Conservation (phyloP, 2,113 vertebrate species). For the Isichthys henryi region DNA sequence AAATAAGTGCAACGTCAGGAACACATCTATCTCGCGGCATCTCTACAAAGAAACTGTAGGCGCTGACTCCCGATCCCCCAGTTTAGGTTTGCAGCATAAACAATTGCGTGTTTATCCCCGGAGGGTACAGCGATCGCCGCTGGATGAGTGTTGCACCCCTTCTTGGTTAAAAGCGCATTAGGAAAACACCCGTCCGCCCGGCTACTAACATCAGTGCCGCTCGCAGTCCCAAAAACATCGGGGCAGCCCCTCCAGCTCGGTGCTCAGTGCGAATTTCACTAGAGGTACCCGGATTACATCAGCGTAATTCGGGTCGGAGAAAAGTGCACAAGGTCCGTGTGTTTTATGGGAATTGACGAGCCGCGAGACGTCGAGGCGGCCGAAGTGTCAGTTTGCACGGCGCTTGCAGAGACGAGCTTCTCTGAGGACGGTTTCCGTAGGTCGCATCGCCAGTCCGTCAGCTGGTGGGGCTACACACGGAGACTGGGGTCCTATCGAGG, state of each 20-base stretch:
- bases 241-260: background rate
- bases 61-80: background rate
- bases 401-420: constrained; percentile 11
- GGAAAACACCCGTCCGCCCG: background rate
- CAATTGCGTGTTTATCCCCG: background rate
- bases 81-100: background rate
- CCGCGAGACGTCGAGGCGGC: background rate
- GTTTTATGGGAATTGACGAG: background rate
- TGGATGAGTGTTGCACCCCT: background rate
- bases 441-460: constrained; percentile 27
- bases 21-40: background rate
- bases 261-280: background rate
- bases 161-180: constrained; percentile 16
- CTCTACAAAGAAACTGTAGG: background rate
- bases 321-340: constrained; percentile 15
- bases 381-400: constrained; percentile 22
- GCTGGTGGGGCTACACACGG: constrained; percentile 23
- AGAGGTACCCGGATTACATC: constrained; percentile 1
- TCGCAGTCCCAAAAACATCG: background rate
- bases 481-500: constrained; percentile 12
- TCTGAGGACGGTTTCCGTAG: constrained; percentile 16
- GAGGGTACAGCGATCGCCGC: background rate
- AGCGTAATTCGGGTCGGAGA: background rate
- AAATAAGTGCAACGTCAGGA: constrained; percentile 1
- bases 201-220: background rate